These are phyloP conservation scores for Popillia japonica DNA, from an alignment of 1,140 invertebrate species.

Conservation along the genomic window DNA sequence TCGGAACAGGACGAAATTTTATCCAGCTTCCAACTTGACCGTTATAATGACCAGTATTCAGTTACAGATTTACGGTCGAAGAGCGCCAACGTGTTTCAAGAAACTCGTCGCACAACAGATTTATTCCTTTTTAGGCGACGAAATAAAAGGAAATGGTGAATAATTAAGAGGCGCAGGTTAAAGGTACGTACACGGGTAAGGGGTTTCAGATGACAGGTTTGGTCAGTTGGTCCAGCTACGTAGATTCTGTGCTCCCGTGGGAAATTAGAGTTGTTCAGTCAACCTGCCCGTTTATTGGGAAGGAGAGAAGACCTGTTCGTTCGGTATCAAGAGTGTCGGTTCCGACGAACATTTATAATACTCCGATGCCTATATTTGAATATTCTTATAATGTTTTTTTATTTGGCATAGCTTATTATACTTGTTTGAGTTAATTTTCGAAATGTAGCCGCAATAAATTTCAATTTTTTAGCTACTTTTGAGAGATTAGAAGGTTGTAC, in stretches of 20 bases:
- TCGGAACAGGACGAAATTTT: background rate
- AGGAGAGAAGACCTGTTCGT: constrained; percentile 22
- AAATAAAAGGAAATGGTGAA: constrained; percentile 15
- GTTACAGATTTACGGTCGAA: background rate
- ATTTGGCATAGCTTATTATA: too few relatives aligned
- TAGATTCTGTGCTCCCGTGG: constrained; percentile 48
- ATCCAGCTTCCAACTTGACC: background rate
- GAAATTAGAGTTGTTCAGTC: constrained; percentile 42
- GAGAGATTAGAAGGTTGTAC: too few relatives aligned
- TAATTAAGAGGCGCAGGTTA: constrained; percentile 44
- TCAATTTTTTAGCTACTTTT: too few relatives aligned
- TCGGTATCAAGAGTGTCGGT: background rate
- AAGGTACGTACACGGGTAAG: constrained; percentile 36
- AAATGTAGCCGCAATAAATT: too few relatives aligned
- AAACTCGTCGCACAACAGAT: background rate
- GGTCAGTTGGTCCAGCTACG: constrained; percentile 44
- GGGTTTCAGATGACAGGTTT: constrained; percentile 46
- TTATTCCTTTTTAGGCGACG: background rate
- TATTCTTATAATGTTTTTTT: too few relatives aligned
- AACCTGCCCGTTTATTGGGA: constrained; percentile 23
- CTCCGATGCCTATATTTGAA: too few relatives aligned
- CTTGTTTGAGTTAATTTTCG: too few relatives aligned
- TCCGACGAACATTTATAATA: background rate
- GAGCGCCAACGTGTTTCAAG: background rate
- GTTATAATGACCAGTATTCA: constrained; percentile 8